phyloP scores from a whole-genome alignment of 2,113 vertebrate genomes.

The Etheostoma spectabile region DNA sequence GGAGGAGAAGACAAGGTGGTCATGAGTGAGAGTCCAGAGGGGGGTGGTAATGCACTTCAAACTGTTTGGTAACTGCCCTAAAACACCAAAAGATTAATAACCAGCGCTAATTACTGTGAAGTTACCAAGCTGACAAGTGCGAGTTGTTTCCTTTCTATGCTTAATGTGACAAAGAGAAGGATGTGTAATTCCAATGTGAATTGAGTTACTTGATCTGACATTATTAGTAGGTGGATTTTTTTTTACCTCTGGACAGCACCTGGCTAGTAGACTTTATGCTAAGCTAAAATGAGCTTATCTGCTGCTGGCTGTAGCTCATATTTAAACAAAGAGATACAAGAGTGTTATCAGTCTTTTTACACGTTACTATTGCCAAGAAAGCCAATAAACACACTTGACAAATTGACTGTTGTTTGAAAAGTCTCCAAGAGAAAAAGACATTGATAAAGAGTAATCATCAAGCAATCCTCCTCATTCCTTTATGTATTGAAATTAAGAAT shows the following conservation, averaged over 20 bases:
- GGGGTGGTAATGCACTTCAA: neutral
- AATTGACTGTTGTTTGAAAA: neutral
- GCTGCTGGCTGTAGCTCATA: neutral
- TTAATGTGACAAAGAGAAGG: neutral
- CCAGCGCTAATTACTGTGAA: neutral
- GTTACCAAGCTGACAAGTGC: neutral
- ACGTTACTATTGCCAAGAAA: neutral
- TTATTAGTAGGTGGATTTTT: too few species aligned
- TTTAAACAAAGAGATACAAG: neutral
- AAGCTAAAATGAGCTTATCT: neutral
- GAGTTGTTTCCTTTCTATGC: too few species aligned
- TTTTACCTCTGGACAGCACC: neutral
- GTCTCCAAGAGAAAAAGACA: neutral
- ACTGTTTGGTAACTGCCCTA: neutral
- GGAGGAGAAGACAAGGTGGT: constrained; percentile 14
- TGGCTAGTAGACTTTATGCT: neutral
- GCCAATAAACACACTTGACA: neutral
- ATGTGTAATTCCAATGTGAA: neutral
- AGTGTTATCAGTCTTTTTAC: neutral
- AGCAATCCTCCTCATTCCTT: neutral
- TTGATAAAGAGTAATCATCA: neutral
- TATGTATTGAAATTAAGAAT: neutral
- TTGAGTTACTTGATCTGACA: too few species aligned
- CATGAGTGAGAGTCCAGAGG: neutral
- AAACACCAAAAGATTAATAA: neutral